Base-by-base conservation (phyloP, 2,888 invertebrate genomes). In the Panorpa germanica region DNA sequence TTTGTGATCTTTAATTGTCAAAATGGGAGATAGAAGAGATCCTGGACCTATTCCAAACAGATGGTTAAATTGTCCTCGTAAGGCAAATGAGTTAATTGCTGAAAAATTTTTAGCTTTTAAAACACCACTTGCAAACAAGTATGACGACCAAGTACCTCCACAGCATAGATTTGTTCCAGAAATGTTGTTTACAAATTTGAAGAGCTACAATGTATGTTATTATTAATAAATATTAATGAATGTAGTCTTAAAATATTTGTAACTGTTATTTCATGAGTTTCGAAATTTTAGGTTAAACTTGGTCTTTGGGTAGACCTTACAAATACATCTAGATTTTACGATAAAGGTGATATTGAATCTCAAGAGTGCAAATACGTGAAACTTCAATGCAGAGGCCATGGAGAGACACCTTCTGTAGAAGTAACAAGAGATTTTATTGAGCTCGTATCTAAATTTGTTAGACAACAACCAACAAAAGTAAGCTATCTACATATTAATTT, bases 271-370 rank as follows among this genome's bases (percentile, higher is more conserved):
- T 16, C n/a, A 24, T 21, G 8, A 26, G 12, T 31, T 30, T 26
- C 29, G 20, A 19, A 36, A 43, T 50, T 49, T 12, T 48, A 86
- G 83, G 56, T 75, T 11, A 85, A 81, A 47, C 54, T 99, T 34
- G 96, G 96, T 1, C 52, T 98, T 14, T 90, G 96, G 86, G 76
- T 99, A 37, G 96, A 98, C 54, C 60, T 99, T 38, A 96, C 98
- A 2, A 91, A 95, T 47, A 96, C 98, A 1, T 70, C 63, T 36
- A 65, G 96, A 34, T 98, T 93, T 54, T 99, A 99, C 50, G 66
- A 85, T 44, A 77, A 74, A 38, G 51, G 59, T n/a, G 71, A 73
- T 35, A 65, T 98, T 14, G 83, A 83, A 46, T 57, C 63, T 2
- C 57, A 67, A 33, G 77, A 66, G 9, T 80, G 83, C 50, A 67